Evolutionary conservation across 1,140 invertebrate genomes (phyloP).

Genomic region (Thereuonema tuberculata): DNA sequence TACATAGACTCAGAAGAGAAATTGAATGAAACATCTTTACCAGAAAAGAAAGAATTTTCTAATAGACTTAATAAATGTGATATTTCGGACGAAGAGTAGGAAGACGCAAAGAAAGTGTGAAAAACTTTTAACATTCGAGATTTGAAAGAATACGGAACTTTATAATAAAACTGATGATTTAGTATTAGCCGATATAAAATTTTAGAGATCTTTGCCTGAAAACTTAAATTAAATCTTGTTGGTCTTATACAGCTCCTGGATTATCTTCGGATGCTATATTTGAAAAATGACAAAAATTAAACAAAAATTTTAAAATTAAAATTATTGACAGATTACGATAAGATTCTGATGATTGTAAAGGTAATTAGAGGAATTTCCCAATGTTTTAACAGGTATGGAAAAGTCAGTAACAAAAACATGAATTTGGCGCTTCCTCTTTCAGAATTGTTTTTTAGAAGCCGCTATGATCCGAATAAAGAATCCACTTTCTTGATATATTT

Average conservation of each 20-base stretch:
- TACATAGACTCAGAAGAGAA: too few species aligned
- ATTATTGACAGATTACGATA: slow-evolving; percentile 19
- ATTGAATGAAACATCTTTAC: too few species aligned
- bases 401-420: slow-evolving; percentile 23
- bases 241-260: too few species aligned
- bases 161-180: not conserved
- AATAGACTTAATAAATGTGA: too few species aligned
- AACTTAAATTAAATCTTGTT: too few species aligned
- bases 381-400: slow-evolving; percentile 17
- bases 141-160: not conserved
- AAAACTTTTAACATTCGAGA: too few species aligned
- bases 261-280: not conserved
- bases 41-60: too few species aligned
- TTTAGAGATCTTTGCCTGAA: not conserved
- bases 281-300: too few species aligned
- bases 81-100: too few species aligned
- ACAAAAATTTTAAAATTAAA: slow-evolving; percentile 19
- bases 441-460: too few species aligned
- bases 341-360: slow-evolving; percentile 20
- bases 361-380: slow-evolving; percentile 20
- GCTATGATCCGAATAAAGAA: slow-evolving; percentile 16
- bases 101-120: too few species aligned
- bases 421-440: too few species aligned
- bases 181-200: not conserved
- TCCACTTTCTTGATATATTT: slow-evolving; percentile 20